Evolutionary conservation across 2,888 invertebrate genomes (phyloP).

Genomic region (Diarsia rubi): DNA sequence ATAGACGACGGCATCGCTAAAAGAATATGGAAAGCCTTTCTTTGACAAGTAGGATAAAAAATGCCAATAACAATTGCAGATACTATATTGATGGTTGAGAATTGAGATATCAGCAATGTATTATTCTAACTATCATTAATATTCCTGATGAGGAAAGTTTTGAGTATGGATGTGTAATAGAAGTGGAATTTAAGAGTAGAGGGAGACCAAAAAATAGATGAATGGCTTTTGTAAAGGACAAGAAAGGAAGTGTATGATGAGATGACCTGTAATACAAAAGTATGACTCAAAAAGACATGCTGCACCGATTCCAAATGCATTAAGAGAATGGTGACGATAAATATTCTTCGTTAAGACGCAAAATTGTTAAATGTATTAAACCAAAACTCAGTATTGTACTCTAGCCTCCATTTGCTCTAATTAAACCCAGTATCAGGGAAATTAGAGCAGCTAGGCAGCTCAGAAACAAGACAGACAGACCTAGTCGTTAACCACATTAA

Average conservation of each 20-base stretch:
- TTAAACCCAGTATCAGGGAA: conserved; percentile 29
- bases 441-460: conserved; percentile 33
- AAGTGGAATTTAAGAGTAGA: no score
- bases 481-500: conserved; percentile 38
- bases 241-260: no score
- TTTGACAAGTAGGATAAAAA: not conserved
- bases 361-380: not conserved
- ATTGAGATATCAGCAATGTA: not conserved
- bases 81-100: no score
- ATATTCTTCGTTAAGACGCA: no score
- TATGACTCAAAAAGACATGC: no score
- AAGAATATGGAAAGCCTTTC: not conserved
- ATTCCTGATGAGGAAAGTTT: no score
- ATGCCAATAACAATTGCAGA: not conserved
- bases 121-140: not conserved
- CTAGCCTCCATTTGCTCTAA: conserved; percentile 16
- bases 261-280: no score
- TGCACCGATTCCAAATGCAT: no score
- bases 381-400: not conserved
- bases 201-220: no score
- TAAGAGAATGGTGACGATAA: no score
- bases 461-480: conserved; percentile 23
- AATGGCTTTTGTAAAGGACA: no score
- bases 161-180: no score
- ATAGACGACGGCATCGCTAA: not conserved